Evolutionary conservation across 2,888 invertebrate species (phyloP).

Genomic region (Xanthostigma xanthostigma): DNA sequence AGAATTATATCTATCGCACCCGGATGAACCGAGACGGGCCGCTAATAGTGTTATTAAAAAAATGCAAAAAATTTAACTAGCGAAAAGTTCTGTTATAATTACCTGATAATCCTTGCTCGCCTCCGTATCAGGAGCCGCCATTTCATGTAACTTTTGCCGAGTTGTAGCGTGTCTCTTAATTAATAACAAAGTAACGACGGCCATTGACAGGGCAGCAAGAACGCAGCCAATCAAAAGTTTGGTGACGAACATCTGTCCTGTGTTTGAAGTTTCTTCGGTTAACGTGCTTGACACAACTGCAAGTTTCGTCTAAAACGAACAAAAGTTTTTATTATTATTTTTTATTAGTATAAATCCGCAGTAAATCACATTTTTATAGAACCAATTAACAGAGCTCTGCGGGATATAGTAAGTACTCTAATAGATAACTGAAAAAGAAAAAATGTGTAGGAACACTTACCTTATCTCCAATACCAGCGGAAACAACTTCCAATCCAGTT

Average conservation of each 20-base stretch:
- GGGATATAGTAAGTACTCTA: too few relatives aligned
- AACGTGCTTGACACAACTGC: conserved; percentile 22
- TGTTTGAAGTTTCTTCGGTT: not conserved
- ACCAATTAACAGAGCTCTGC: too few relatives aligned
- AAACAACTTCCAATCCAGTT: conserved; percentile 51
- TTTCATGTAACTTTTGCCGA: conserved; percentile 67
- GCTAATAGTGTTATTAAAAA: too few relatives aligned
- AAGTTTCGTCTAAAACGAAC: conserved; percentile 27
- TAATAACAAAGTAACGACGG: conserved; percentile 46
- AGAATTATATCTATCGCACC: too few relatives aligned
- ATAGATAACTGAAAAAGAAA: too few relatives aligned
- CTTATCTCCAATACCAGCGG: conserved; percentile 67
- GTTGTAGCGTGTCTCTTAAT: conserved; percentile 61
- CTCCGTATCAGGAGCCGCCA: conserved; percentile 60
- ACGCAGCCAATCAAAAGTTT: conserved; percentile 44
- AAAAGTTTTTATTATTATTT: not conserved
- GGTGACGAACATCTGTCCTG: conserved; percentile 16
- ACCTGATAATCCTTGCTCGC: conserved; percentile 89
- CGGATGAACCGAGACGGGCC: too few relatives aligned
- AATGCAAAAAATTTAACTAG: too few relatives aligned
- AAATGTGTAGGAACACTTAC: conserved; percentile 30
- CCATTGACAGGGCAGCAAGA: conserved; percentile 49
- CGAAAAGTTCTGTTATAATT: conserved; percentile 5
- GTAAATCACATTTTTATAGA: too few relatives aligned
- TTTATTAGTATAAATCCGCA: not conserved